Conservation (phyloP, 1,140 invertebrate species). For the Leptinotarsa undecemlineata region DNA sequence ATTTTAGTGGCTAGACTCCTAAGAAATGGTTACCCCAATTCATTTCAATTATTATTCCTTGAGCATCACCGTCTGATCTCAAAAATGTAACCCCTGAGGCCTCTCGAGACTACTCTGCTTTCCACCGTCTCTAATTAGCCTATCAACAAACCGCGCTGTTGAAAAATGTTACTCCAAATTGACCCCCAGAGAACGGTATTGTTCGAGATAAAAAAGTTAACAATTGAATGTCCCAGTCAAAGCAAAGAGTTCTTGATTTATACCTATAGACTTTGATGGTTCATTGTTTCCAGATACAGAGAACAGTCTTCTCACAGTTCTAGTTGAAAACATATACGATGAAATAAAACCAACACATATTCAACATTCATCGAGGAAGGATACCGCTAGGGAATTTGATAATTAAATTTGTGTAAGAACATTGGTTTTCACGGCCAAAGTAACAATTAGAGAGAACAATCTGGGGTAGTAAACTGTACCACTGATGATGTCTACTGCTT, state of each 20-base stretch:
- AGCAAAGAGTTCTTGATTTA: too few relatives aligned
- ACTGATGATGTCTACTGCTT: too few relatives aligned
- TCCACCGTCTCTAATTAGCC: not conserved
- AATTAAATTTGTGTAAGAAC: too few relatives aligned
- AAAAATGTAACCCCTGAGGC: not conserved
- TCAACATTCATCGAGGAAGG: too few relatives aligned
- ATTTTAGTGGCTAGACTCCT: too few relatives aligned
- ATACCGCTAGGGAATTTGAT: too few relatives aligned
- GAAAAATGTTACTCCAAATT: not conserved
- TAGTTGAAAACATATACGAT: too few relatives aligned
- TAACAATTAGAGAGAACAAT: too few relatives aligned
- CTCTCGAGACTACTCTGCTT: not conserved
- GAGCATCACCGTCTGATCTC: not conserved
- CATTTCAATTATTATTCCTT: not conserved
- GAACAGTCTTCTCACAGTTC: not conserved
- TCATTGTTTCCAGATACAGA: not conserved
- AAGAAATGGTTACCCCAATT: too few relatives aligned
- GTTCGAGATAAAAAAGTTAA: not conserved
- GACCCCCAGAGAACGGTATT: not conserved
- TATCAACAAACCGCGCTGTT: not conserved
- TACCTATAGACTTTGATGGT: not conserved
- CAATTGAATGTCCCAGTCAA: not conserved
- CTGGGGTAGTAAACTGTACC: too few relatives aligned
- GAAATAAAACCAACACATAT: too few relatives aligned
- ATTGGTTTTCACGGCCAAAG: too few relatives aligned